Conservation (phyloP, 2,888 invertebrate species). For the Nomada lathburiana region DNA sequence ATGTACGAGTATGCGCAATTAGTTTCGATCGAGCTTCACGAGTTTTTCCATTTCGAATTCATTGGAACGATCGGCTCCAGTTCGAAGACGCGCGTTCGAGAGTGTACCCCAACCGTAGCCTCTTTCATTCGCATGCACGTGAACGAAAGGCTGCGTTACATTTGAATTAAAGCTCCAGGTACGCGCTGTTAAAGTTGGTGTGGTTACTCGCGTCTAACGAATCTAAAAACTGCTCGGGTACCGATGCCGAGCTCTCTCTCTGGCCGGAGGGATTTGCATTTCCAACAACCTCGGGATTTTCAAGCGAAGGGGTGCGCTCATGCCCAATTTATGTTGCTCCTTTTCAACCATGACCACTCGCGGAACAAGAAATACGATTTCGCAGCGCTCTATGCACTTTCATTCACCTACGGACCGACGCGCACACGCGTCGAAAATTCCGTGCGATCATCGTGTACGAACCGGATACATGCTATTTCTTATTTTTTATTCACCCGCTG, state of each 20-base stretch:
- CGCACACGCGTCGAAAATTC: background rate
- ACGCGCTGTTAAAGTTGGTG: background rate
- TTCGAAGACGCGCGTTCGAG: background rate
- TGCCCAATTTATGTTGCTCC: constrained; percentile 29
- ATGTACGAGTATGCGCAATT: too few relatives aligned
- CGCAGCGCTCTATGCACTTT: background rate
- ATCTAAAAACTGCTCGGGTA: constrained; percentile 13
- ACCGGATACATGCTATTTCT: background rate
- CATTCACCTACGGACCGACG: background rate
- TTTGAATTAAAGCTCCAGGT: constrained; percentile 1
- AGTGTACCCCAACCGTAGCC: background rate
- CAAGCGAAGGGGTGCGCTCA: constrained; percentile 2
- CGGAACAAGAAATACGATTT: constrained; percentile 1
- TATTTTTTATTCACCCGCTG: background rate
- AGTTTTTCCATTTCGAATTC: background rate
- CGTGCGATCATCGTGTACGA: background rate
- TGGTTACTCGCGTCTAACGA: constrained; percentile 26
- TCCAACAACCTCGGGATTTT: constrained; percentile 19
- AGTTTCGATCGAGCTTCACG: too few relatives aligned
- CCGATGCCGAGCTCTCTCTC: constrained; percentile 4
- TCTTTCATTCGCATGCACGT: constrained; percentile 15
- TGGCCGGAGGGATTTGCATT: constrained; percentile 24
- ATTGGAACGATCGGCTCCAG: background rate
- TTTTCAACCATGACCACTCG: constrained; percentile 24
- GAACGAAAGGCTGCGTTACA: background rate